These are phyloP conservation scores for Diaperis boleti DNA, from an alignment of 2,888 invertebrate genomes.

Conservation along the genomic window DNA sequence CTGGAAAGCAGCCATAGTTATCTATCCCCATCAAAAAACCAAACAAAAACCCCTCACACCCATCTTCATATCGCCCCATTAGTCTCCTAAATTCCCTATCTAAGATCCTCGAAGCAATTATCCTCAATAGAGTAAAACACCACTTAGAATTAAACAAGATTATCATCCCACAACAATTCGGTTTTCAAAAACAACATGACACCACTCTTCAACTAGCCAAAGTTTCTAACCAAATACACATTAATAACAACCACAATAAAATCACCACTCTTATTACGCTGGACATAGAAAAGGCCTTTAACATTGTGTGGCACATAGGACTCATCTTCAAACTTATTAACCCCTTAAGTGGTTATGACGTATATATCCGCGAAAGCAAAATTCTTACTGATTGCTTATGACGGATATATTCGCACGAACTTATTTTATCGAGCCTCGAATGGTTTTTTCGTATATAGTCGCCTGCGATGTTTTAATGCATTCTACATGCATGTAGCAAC, in stretches of 20 bases:
- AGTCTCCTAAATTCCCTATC: neutral
- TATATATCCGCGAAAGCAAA: constrained; percentile 4
- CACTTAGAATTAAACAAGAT: constrained; percentile 14
- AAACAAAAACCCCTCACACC: neutral
- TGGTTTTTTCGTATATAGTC: too few species aligned
- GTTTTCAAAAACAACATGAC: constrained; percentile 1
- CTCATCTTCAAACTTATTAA: constrained; percentile 45
- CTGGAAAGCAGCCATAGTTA: constrained; percentile 14
- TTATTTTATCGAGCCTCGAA: too few species aligned
- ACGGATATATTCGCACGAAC: too few species aligned
- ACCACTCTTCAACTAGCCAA: neutral
- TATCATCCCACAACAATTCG: constrained; percentile 17
- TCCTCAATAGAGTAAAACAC: neutral
- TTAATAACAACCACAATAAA: constrained; percentile 1
- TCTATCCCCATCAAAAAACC: constrained; percentile 2
- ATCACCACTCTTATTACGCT: constrained; percentile 43
- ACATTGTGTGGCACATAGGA: too few species aligned
- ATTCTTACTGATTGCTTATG: too few species aligned
- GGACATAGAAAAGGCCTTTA: too few species aligned
- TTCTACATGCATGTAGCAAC: too few species aligned
- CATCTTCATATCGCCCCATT: neutral
- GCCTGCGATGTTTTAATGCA: too few species aligned
- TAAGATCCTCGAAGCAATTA: constrained; percentile 1
- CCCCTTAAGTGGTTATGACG: neutral
- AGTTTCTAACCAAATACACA: constrained; percentile 9